Percentiles rank a stretch among this genome's conserved stretches.
These are phyloP conservation scores for Calameuta pallipes DNA, from an alignment of 2,888 invertebrate species.

Conservation along the genomic window DNA sequence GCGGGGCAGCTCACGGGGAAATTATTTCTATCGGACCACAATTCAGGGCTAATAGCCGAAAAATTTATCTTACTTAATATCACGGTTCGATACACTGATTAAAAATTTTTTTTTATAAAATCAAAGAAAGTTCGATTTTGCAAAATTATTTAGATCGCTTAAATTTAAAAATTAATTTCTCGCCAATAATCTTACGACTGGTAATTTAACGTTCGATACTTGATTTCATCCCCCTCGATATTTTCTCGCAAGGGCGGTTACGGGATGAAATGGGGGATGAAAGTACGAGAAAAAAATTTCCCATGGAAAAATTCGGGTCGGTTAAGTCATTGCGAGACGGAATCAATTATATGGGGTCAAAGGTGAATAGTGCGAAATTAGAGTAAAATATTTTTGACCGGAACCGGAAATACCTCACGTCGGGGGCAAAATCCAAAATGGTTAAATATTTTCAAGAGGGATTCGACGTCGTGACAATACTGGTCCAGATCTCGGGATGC, in stretches of 20 bases:
- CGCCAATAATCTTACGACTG: neutral
- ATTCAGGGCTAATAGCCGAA: too few species aligned
- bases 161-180: neutral
- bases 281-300: slow-evolving; percentile 28
- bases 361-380: slow-evolving; percentile 43
- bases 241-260: too few species aligned
- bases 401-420: too few species aligned
- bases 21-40: neutral
- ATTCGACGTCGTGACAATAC: too few species aligned
- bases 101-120: neutral
- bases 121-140: fast-evolving
- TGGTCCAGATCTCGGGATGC: too few species aligned
- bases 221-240: too few species aligned
- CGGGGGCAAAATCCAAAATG: too few species aligned
- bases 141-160: neutral
- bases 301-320: slow-evolving; percentile 20
- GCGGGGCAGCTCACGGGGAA: neutral
- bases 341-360: slow-evolving; percentile 48
- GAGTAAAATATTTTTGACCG: slow-evolving; percentile 40
- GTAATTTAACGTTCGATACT: too few species aligned
- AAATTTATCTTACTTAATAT: too few species aligned
- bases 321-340: slow-evolving; percentile 34
- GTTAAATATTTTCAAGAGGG: too few species aligned
- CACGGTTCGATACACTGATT: neutral
- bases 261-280: too few species aligned